phyloP scores from a whole-genome alignment of 2,888 invertebrate genomes.

The Empis stercorea region DNA sequence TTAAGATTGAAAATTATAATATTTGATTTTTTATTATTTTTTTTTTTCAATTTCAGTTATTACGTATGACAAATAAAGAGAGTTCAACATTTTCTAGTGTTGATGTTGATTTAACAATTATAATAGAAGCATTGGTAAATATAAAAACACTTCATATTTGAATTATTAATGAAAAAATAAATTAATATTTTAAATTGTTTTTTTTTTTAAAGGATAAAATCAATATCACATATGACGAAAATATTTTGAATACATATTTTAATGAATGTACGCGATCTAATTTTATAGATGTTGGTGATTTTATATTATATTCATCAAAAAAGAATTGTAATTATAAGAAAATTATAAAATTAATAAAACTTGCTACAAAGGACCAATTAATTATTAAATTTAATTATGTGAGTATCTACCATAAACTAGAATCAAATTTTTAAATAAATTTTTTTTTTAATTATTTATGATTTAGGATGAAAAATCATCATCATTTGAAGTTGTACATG shows the following conservation, averaged over 20 bases:
- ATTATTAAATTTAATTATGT: slow-evolving; percentile 28
- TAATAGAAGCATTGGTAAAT: slow-evolving; percentile 31
- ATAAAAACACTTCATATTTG: background rate
- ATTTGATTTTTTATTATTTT: slow-evolving; percentile 10
- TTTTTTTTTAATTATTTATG: background rate
- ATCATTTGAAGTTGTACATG: slow-evolving; percentile 17
- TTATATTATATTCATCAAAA: slow-evolving; percentile 29
- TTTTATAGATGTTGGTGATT: slow-evolving; percentile 14
- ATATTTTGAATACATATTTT: slow-evolving; percentile 22
- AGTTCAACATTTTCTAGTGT: slow-evolving; percentile 25
- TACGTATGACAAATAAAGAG: slow-evolving; percentile 19
- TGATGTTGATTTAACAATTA: slow-evolving; percentile 27
- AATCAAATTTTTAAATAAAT: background rate
- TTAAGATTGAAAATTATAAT: no score
- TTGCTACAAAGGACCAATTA: slow-evolving; percentile 25
- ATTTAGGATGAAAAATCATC: slow-evolving; percentile 17
- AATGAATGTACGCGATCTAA: slow-evolving; percentile 4
- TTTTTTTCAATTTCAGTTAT: slow-evolving; percentile 3
- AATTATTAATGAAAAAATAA: background rate
- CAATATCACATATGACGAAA: slow-evolving; percentile 26
- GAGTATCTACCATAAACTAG: no score
- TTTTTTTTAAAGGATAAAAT: slow-evolving; percentile 24
- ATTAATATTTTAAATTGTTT: no score
- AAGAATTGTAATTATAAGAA: slow-evolving; percentile 30
- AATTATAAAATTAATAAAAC: slow-evolving; percentile 26